phyloP scores from a whole-genome alignment of 2,888 invertebrate genomes.

The Drosophila putrida region DNA sequence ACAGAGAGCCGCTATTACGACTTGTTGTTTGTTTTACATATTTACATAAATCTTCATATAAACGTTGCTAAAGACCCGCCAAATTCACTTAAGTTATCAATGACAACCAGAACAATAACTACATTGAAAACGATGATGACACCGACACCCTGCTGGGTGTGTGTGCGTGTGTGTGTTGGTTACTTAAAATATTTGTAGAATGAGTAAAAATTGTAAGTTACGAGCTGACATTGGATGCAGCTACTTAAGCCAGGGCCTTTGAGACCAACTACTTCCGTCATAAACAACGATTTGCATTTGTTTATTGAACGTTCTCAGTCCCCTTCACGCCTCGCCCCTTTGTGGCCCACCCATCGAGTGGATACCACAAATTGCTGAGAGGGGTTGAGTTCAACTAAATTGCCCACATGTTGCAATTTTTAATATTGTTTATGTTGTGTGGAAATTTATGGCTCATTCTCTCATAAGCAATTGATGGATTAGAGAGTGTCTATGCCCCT shows the following conservation, averaged over 20 bases:
- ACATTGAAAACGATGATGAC: conserved; percentile 10
- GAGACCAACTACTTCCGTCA: conserved; percentile 60
- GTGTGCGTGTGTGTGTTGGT: conserved; percentile 2
- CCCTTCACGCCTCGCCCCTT: background rate
- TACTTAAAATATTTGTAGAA: conserved; percentile 28
- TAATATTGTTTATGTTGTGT: conserved; percentile 69
- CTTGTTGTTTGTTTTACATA: conserved; percentile 59
- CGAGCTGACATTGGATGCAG: conserved; percentile 59
- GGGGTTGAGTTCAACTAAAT: conserved; percentile 31
- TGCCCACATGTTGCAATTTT: conserved; percentile 77
- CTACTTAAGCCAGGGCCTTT: conserved; percentile 49
- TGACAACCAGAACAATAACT: conserved; percentile 10
- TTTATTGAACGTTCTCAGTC: conserved; percentile 46
- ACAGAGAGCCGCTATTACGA: conserved; percentile 47
- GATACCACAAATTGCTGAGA: conserved; percentile 26
- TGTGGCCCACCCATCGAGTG: background rate
- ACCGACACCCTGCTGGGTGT: conserved; percentile 41
- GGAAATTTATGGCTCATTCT: conserved; percentile 72
- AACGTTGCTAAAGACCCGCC: conserved; percentile 29
- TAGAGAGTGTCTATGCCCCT: conserved; percentile 41
- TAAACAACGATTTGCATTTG: conserved; percentile 73
- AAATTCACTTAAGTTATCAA: conserved; percentile 51
- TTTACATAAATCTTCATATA: conserved; percentile 82
- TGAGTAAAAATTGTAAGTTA: conserved; percentile 42
- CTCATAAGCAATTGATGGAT: conserved; percentile 75